Conservation (phyloP, 2,113 vertebrate genomes). For the Falco punctatus region DNA sequence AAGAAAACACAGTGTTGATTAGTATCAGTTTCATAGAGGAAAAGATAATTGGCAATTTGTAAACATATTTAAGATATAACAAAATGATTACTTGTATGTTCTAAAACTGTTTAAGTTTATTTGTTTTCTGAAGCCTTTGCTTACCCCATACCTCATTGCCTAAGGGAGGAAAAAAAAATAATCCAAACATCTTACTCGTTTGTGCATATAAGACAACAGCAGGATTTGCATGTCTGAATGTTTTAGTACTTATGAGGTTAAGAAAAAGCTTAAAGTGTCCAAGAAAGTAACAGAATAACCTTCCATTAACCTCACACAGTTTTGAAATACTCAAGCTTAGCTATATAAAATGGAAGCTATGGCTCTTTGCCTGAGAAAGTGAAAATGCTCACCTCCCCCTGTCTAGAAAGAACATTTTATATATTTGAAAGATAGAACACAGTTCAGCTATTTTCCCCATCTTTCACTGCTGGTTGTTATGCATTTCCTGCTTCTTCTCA, state of each 20-base stretch:
- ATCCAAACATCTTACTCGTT: neutral
- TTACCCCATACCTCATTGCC: rapidly evolving
- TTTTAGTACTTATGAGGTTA: neutral
- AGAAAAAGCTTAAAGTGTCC: neutral
- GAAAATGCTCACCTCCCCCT: neutral
- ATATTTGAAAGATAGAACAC: neutral
- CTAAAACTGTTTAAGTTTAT: neutral
- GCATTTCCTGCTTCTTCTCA: neutral
- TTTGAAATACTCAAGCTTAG: neutral
- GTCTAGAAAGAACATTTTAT: neutral
- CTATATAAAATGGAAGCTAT: neutral
- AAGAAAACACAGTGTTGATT: neutral
- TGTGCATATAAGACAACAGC: neutral
- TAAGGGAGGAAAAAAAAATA: neutral
- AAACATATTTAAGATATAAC: neutral
- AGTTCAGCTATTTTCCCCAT: neutral
- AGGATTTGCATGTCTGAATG: neutral
- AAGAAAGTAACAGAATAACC: neutral
- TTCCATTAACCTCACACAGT: neutral
- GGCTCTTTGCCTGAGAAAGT: neutral
- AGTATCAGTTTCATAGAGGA: neutral
- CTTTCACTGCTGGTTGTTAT: neutral
- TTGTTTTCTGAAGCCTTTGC: neutral
- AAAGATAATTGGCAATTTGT: neutral
- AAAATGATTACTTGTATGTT: neutral